Conservation (phyloP, 2,797 vertebrate genomes). For the Alauda arvensis region DNA sequence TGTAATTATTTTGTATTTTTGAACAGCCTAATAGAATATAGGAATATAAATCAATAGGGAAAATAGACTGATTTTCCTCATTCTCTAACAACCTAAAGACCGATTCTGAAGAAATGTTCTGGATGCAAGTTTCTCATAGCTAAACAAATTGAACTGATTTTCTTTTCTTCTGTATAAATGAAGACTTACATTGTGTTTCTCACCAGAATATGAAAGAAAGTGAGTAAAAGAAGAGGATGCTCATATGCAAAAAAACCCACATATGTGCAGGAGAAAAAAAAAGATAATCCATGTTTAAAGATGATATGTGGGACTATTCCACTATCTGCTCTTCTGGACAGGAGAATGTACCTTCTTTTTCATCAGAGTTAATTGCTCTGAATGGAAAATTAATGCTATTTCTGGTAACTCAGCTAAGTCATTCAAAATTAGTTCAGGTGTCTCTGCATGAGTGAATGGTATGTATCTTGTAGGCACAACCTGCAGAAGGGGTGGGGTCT, state of each 20-base stretch:
- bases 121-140: background rate
- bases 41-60: background rate
- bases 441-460: background rate
- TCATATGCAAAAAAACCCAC: accelerated
- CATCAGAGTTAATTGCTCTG: background rate
- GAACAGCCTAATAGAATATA: background rate
- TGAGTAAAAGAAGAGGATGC: background rate
- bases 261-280: background rate
- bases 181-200: background rate
- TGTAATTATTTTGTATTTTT: background rate
- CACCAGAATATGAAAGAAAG: background rate
- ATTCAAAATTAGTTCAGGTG: background rate
- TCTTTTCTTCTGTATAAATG: background rate
- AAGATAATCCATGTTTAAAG: background rate
- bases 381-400: background rate
- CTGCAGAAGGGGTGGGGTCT: background rate
- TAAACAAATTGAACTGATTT: background rate
- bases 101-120: background rate
- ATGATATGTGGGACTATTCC: background rate
- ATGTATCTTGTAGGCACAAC: background rate
- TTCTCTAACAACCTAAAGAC: background rate
- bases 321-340: background rate
- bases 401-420: background rate
- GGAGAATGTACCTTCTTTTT: background rate
- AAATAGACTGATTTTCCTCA: background rate